phyloP scores from a whole-genome alignment of 92 coral and sea anemone species.

The Anthopleura xanthogrammica region DNA sequence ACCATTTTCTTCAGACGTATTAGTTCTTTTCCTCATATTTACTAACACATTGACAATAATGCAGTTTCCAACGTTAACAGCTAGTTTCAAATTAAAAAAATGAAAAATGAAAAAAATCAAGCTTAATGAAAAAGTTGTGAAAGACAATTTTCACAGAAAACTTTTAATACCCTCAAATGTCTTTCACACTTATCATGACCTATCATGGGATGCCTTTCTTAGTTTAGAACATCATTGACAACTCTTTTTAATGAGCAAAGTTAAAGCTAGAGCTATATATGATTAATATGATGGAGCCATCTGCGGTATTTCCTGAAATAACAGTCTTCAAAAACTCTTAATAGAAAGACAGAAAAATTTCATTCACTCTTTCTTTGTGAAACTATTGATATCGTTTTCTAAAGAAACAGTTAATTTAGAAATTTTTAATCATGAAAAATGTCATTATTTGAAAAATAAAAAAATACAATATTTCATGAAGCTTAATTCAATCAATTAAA shows the following conservation, averaged over 20 bases:
- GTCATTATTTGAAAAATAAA: not conserved
- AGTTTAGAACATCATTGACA: conserved; percentile 7
- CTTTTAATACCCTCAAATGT: conserved; percentile 7
- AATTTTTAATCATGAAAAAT: not conserved
- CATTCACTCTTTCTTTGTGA: conserved; percentile 2
- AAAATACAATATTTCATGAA: not conserved
- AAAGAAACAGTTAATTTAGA: not conserved
- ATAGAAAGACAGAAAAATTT: conserved; percentile 1
- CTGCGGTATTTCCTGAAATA: conserved; percentile 10
- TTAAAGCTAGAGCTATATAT: conserved; percentile 17
- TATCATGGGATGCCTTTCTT: conserved; percentile 6
- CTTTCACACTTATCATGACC: conserved; percentile 10
- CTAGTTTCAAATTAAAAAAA: not conserved
- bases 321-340: conserved; percentile 6
- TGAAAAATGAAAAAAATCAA: not conserved
- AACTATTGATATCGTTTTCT: not conserved
- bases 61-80: too few relatives aligned
- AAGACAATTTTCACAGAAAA: not conserved
- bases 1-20: too few relatives aligned
- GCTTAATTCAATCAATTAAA: not conserved
- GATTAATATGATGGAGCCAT: conserved; percentile 2
- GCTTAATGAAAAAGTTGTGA: not conserved
- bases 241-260: conserved; percentile 18
- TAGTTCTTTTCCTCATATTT: too few relatives aligned
- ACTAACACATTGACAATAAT: not conserved